phyloP scores from a whole-genome alignment of 1,140 invertebrate genomes.

The Spodoptera frugiperda region DNA sequence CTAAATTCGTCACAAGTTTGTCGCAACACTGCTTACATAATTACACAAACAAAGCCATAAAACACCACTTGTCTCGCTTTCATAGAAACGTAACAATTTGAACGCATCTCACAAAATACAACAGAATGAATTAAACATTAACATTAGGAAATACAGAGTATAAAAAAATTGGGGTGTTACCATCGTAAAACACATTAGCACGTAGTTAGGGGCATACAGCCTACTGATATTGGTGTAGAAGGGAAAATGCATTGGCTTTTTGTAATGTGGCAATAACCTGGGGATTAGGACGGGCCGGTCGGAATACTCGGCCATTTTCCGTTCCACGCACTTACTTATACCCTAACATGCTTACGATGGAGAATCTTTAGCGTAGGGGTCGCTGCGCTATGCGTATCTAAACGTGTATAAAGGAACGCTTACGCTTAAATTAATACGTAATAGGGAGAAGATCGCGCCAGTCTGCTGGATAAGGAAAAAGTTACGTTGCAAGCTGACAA shows the following conservation, averaged over 20 bases:
- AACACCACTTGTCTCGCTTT: constrained; percentile 11
- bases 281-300: constrained; percentile 63
- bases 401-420: constrained; percentile 42
- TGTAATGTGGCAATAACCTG: constrained; percentile 80
- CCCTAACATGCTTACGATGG: constrained; percentile 56
- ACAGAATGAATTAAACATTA: constrained; percentile 55
- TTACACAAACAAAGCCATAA: constrained; percentile 8
- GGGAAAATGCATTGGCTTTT: constrained; percentile 82
- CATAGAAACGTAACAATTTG: constrained; percentile 18
- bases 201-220: constrained; percentile 66
- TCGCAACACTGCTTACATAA: constrained; percentile 4
- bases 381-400: constrained; percentile 36
- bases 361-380: constrained; percentile 52
- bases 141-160: constrained; percentile 48
- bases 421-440: constrained; percentile 41
- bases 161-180: constrained; percentile 58
- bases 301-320: constrained; percentile 62
- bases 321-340: constrained; percentile 56
- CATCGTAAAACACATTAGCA: constrained; percentile 82
- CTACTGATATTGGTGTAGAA: constrained; percentile 73
- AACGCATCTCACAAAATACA: neutral
- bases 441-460: constrained; percentile 22
- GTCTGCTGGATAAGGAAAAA: constrained; percentile 21
- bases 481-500: neutral
- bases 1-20: neutral